A percentile compares a stretch with the other conserved stretches of the same genome.
Conservation (phyloP, 1,140 invertebrate species). For the Drosophila lini region DNA sequence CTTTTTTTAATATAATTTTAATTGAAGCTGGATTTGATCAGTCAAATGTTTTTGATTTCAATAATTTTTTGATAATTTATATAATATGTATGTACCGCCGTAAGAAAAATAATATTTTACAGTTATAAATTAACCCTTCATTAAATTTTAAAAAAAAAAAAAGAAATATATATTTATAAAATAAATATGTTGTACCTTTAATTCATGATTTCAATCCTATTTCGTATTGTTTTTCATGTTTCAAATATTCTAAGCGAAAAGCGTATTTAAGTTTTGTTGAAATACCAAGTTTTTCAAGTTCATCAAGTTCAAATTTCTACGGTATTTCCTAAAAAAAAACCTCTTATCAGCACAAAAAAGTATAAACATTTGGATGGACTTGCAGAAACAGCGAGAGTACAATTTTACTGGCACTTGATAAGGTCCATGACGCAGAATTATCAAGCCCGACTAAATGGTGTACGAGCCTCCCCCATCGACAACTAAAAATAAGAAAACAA, state of each 20-base stretch:
- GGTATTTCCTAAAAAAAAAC: background rate
- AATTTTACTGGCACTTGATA: slow-evolving; percentile 28
- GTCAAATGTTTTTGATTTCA: too few relatives aligned
- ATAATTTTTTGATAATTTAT: too few relatives aligned
- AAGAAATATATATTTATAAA: too few relatives aligned
- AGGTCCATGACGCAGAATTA: slow-evolving; percentile 3
- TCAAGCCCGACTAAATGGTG: slow-evolving; percentile 14
- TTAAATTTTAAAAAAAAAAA: too few relatives aligned
- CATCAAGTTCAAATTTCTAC: background rate
- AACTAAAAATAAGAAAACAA: slow-evolving; percentile 26
- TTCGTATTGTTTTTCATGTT: too few relatives aligned
- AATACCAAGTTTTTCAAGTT: background rate
- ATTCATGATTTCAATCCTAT: too few relatives aligned
- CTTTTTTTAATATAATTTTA: background rate
- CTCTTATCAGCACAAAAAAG: slow-evolving; percentile 11
- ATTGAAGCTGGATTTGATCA: background rate
- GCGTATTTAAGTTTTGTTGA: background rate
- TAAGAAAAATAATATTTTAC: too few relatives aligned
- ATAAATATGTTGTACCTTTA: too few relatives aligned
- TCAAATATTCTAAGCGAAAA: background rate
- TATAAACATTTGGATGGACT: slow-evolving; percentile 16
- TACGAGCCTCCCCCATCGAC: slow-evolving; percentile 3
- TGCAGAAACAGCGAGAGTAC: slow-evolving; percentile 13
- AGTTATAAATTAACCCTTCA: too few relatives aligned
- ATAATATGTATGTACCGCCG: too few relatives aligned